These are phyloP conservation scores for Eupithecia exiguata DNA, from an alignment of 2,888 invertebrate species.

Conservation along the genomic window DNA sequence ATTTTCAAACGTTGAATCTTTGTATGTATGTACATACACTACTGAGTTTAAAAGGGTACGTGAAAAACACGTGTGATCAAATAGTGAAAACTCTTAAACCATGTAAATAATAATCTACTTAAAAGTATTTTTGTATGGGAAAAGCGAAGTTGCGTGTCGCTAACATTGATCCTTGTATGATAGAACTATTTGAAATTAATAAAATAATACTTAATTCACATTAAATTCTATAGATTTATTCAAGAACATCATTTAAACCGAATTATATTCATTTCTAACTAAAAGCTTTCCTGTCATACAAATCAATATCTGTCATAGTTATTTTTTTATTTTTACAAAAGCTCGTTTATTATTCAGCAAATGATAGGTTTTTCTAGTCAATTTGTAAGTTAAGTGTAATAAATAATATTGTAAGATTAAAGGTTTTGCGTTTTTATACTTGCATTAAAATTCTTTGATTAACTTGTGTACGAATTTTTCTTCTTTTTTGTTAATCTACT, in stretches of 20 bases:
- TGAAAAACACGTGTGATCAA: background rate
- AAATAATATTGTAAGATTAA: constrained; percentile 3
- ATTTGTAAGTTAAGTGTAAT: constrained; percentile 3
- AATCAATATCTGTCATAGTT: background rate
- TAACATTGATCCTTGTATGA: background rate
- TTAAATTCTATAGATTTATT: background rate
- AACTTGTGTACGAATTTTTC: background rate
- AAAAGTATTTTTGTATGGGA: constrained; percentile 15
- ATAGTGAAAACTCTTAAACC: background rate
- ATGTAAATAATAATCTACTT: constrained; percentile 7
- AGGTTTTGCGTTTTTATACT: background rate
- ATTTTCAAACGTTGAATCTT: background rate
- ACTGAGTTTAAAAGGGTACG: background rate
- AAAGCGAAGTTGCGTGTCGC: constrained; percentile 3
- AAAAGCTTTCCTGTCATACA: background rate
- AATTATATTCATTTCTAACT: background rate
- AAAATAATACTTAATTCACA: background rate
- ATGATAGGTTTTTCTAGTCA: constrained; percentile 7
- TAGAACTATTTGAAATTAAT: constrained; percentile 8
- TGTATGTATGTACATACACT: no score
- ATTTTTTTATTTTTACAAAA: background rate
- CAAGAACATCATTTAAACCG: background rate
- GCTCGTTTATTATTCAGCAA: background rate
- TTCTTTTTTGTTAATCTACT: background rate
- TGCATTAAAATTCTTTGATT: background rate